phyloP scores from a whole-genome alignment of 2,797 vertebrate genomes.

The Neomorphus geoffroyi region DNA sequence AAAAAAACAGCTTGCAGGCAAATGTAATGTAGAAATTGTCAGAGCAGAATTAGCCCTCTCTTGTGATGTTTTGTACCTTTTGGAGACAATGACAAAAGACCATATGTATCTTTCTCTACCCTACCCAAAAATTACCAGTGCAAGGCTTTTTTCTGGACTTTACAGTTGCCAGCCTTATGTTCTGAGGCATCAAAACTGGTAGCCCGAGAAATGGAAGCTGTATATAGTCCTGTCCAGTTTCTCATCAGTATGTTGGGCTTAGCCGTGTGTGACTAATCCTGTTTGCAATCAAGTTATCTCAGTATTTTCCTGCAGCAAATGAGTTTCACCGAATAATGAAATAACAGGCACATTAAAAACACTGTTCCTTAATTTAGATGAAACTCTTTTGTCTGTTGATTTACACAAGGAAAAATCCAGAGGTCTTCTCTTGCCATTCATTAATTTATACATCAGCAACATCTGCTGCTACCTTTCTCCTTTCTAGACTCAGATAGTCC shows the following conservation, averaged over 20 bases:
- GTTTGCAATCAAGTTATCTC: constrained; percentile 30
- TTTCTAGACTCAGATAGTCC: not conserved
- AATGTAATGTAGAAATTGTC: not conserved
- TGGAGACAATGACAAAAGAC: not conserved
- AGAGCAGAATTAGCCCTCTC: not conserved
- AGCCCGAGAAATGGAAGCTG: not conserved
- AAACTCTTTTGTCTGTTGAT: not conserved
- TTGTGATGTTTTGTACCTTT: not conserved
- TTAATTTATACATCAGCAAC: constrained; percentile 23
- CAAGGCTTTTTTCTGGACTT: not conserved
- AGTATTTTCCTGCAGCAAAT: constrained; percentile 46
- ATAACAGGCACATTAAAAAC: not conserved
- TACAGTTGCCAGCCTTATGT: not conserved
- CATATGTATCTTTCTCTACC: not conserved
- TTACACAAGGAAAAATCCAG: not conserved
- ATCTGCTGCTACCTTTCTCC: constrained; percentile 21
- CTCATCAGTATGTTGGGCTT: constrained; percentile 14
- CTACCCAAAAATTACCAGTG: not conserved
- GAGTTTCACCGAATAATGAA: constrained; percentile 25
- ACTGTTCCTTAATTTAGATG: not conserved
- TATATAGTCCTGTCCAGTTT: not conserved
- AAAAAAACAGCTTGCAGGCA: not conserved
- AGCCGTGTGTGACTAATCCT: constrained; percentile 6
- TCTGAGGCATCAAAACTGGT: not conserved
- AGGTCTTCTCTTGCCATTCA: constrained; percentile 5